Conservation (phyloP, 2,888 invertebrate species). For the Temnothorax ravouxi region DNA sequence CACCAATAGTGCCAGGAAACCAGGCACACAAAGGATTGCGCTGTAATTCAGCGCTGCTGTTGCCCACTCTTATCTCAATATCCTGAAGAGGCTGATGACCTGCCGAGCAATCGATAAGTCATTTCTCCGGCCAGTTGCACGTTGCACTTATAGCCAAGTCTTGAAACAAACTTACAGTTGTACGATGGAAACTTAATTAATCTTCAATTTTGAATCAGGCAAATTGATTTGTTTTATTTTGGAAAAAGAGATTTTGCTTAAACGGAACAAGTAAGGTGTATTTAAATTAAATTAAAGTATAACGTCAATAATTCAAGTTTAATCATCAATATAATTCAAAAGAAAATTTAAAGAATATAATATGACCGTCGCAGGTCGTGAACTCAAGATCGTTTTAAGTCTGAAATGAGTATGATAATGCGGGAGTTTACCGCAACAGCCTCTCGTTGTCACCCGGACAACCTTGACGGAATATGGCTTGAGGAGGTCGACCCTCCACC, state of each 20-base stretch:
- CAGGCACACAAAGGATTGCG: conserved; percentile 96
- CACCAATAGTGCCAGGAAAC: conserved; percentile 96
- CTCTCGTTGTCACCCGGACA: conserved; percentile 94
- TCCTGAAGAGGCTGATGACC: conserved; percentile 96
- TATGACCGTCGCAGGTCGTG: background rate
- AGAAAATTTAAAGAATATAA: background rate
- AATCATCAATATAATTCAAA: background rate
- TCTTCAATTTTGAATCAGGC: background rate
- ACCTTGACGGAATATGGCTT: conserved; percentile 94
- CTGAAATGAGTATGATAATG: conserved; percentile 2
- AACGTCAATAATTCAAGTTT: too few relatives aligned
- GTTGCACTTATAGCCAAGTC: background rate
- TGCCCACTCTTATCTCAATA: conserved; percentile 96
- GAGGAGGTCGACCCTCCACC: conserved; percentile 97
- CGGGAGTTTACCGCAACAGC: conserved; percentile 90
- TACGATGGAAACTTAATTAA: background rate
- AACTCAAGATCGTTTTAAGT: background rate
- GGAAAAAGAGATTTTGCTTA: background rate
- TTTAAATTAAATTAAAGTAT: background rate
- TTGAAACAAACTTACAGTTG: background rate
- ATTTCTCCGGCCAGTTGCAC: background rate
- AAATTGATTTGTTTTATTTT: background rate
- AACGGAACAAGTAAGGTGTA: background rate
- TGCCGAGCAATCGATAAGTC: conserved; percentile 77
- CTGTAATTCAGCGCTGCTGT: conserved; percentile 95